Base-by-base conservation (phyloP, 2,113 vertebrate species). In the Anhinga rufa region DNA sequence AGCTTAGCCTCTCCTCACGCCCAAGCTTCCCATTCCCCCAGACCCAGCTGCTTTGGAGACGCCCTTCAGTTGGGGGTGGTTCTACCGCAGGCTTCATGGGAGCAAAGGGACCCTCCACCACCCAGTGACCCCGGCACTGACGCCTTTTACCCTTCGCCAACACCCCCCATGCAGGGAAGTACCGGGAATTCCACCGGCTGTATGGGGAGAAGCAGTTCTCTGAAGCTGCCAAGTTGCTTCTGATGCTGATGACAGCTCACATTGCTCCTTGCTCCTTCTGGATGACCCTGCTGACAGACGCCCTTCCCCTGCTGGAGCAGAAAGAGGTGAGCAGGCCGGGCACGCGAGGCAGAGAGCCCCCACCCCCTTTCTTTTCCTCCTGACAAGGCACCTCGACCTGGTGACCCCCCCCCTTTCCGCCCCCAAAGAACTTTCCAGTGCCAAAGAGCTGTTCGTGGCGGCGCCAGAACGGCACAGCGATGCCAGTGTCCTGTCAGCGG, bases 211-310 rank as follows among this genome's bases (percentile, higher is more conserved):
- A 99, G 89, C 97, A 92, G 13, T 99, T 99, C 86, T 54, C 78
- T 0, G 99, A 99, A 32, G 99, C 99, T 0, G 99, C 99, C 2
- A 98, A 97, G 88, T 98, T 99, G 60, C 98, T 99, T 28, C 97
- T 99, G 74, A 99, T 98, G 14, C 97, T 99, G 92, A 99, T 99
- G 99, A 99, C 98, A 0, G 99, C 99, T 18, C 99, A 98, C 97
- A 99, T 99, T 6, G 99, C 99, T 18, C 99, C 99, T 1, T 98
- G 97, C 32, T 99, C 98, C 95, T 99, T 99, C 98, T 99, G 99
- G 99, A 99, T 99, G 98, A 99, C 99, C 5, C 97, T 99, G 74
- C 98, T 99, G 75, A 99, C 98, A 0, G 99, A 99, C 0, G 99
- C 99, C 9, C 98, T 99, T 57, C 99, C 99, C 6, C 98, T 99